phyloP scores from a whole-genome alignment of 2,113 vertebrate species.

The Capreolus pygargus region DNA sequence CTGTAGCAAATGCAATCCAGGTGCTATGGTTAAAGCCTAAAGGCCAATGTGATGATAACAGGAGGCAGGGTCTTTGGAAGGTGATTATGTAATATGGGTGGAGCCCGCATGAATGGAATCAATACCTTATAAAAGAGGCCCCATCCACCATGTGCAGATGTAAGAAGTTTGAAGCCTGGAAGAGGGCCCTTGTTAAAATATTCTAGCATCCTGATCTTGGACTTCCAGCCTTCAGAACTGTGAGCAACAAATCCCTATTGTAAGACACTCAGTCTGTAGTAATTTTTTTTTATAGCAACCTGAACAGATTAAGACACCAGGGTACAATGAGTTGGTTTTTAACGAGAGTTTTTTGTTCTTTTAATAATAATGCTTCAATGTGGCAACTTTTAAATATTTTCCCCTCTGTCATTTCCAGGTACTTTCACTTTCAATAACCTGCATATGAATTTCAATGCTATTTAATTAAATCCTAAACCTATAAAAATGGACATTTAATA shows the following conservation, averaged over 20 bases:
- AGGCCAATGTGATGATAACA: not conserved
- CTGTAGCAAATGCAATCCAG: not conserved
- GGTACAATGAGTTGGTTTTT: not conserved
- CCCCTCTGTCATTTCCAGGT: not conserved
- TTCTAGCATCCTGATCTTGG: not conserved
- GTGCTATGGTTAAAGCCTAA: not conserved
- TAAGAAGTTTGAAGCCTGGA: not conserved
- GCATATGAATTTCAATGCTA: not conserved
- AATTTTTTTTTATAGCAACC: not conserved
- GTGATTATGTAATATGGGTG: too few species aligned
- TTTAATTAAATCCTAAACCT: slow-evolving; percentile 52
- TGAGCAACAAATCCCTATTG: not conserved
- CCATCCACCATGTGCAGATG: not conserved
- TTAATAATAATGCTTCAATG: not conserved
- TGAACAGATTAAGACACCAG: not conserved
- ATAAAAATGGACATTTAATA: slow-evolving; percentile 55
- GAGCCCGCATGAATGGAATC: not conserved
- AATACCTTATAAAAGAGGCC: not conserved
- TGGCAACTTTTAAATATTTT: not conserved
- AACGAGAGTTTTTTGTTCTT: not conserved
- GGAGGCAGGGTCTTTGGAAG: not conserved
- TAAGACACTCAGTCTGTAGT: not conserved
- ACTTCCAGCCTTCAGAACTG: not conserved
- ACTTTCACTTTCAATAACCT: not conserved
- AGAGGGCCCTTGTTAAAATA: not conserved